phyloP scores from a whole-genome alignment of 2,888 invertebrate genomes.

The Uropetala carovei region DNA sequence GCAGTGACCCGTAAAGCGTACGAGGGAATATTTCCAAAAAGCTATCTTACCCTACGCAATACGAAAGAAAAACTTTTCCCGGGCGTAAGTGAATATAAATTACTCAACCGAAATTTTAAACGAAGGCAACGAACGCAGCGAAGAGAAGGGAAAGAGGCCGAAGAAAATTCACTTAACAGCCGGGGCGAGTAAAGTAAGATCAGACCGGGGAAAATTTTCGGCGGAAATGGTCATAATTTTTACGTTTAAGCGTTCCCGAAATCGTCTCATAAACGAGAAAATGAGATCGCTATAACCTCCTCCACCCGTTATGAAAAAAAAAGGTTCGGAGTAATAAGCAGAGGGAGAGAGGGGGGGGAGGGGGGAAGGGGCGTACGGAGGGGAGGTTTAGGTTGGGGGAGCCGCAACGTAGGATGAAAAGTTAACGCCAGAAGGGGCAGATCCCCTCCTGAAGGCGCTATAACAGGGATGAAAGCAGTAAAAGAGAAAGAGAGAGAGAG shows the following conservation, averaged over 20 bases:
- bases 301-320: slow-evolving; percentile 39
- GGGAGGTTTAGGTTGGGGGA: background rate
- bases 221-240: slow-evolving; percentile 44
- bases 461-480: background rate
- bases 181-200: slow-evolving; percentile 17
- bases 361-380: background rate
- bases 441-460: background rate
- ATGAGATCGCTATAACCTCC: slow-evolving; percentile 12
- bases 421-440: background rate
- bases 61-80: background rate
- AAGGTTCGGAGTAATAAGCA: background rate
- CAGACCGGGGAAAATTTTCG: background rate
- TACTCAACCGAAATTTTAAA: background rate
- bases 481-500: background rate
- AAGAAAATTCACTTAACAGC: slow-evolving; percentile 48
- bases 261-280: slow-evolving; percentile 44
- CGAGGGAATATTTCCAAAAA: too few relatives aligned
- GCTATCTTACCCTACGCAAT: too few relatives aligned
- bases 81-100: slow-evolving; percentile 15
- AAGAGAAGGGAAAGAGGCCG: background rate
- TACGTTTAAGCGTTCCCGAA: slow-evolving; percentile 17
- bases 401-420: background rate
- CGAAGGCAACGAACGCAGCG: background rate
- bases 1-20: too few relatives aligned
- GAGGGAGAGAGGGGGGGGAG: background rate